phyloP scores from a whole-genome alignment of 30 jellyfish, hydroid and myxozoan genomes.

The Morbakka virulenta region DNA sequence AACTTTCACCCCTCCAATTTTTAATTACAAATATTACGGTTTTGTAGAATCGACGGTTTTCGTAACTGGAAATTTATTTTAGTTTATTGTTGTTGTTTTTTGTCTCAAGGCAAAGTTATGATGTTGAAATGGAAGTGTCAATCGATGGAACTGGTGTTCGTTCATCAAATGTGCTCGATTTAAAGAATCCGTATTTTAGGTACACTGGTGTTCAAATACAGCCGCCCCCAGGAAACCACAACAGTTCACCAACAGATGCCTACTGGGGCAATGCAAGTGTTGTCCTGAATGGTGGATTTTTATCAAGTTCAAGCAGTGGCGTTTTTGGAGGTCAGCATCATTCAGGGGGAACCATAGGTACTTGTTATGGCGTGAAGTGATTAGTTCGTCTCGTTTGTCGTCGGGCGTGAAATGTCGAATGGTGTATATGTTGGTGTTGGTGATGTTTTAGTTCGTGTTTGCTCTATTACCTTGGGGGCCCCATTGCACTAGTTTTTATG shows the following conservation, averaged over 20 bases:
- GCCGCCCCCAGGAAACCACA: slow-evolving; percentile 91
- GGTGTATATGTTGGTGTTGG: too few relatives aligned
- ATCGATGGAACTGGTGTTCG: slow-evolving; percentile 97
- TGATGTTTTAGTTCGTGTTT: too few relatives aligned
- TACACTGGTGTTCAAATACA: slow-evolving; percentile 84
- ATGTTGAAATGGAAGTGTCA: slow-evolving; percentile 91
- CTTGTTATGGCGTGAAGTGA: too few relatives aligned
- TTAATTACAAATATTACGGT: too few relatives aligned
- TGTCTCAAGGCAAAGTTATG: slow-evolving; percentile 88
- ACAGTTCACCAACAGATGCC: slow-evolving; percentile 91
- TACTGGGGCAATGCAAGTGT: slow-evolving; percentile 95
- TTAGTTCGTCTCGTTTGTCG: too few relatives aligned
- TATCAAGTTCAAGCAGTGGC: slow-evolving; percentile 47
- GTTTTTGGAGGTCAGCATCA: slow-evolving; percentile 64
- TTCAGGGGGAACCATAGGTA: background rate
- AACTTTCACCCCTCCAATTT: too few relatives aligned
- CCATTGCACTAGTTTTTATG: too few relatives aligned
- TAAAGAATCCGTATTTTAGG: slow-evolving; percentile 93
- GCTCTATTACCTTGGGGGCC: too few relatives aligned
- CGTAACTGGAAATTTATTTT: background rate
- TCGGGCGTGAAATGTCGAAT: too few relatives aligned
- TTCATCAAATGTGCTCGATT: slow-evolving; percentile 75
- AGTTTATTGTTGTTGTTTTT: background rate
- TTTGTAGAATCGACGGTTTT: background rate
- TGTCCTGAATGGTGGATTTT: slow-evolving; percentile 81